phyloP scores from a whole-genome alignment of 2,797 vertebrate species.

The Vespertilio murinus region DNA sequence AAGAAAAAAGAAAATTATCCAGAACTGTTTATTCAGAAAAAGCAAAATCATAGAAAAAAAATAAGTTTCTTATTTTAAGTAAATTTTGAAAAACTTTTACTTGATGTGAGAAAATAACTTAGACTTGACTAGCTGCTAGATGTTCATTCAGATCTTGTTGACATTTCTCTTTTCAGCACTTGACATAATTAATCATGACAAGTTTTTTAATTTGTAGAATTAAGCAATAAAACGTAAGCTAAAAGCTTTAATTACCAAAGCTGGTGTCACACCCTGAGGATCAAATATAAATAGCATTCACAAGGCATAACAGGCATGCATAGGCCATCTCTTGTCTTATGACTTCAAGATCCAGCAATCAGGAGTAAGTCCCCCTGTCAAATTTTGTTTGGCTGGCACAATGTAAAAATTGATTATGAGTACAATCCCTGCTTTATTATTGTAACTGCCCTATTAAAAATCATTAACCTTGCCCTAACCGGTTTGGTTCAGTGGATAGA shows the following conservation, averaged over 20 bases:
- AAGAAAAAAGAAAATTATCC: too few relatives aligned
- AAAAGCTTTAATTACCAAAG: neutral
- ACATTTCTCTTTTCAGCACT: neutral
- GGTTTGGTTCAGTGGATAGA: too few relatives aligned
- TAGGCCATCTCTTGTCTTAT: neutral
- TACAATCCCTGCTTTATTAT: neutral
- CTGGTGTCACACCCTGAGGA: neutral
- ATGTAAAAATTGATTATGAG: neutral
- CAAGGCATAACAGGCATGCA: neutral
- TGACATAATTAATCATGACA: neutral
- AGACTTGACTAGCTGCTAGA: neutral
- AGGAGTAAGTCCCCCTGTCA: neutral
- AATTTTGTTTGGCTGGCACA: neutral
- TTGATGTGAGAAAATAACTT: neutral
- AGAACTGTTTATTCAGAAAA: neutral
- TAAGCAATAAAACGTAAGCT: conserved; percentile 24
- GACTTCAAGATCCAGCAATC: neutral
- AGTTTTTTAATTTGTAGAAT: neutral
- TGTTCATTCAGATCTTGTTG: neutral
- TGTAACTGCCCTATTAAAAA: neutral
- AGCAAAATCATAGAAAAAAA: neutral
- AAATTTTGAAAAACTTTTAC: neutral
- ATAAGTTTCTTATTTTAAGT: neutral
- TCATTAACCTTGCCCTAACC: neutral
- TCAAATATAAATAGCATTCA: neutral